phyloP scores from a whole-genome alignment of 1,140 invertebrate species.

The Drosophila subobscura region DNA sequence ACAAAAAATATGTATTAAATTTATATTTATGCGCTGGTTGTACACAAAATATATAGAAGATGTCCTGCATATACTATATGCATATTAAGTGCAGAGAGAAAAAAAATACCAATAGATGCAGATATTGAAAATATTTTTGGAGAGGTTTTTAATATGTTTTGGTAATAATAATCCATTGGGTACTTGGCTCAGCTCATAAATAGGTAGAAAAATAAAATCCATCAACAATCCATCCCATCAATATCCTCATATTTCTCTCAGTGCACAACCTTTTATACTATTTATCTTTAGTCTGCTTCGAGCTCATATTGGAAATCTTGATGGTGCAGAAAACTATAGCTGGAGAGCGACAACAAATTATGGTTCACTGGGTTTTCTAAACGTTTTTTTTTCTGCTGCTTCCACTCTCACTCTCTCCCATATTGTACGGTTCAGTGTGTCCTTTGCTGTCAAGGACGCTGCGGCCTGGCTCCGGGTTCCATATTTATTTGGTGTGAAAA shows the following conservation, averaged over 20 bases:
- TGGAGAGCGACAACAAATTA: slow-evolving; percentile 62
- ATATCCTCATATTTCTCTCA: too few species aligned
- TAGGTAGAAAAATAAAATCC: too few species aligned
- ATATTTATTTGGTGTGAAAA: slow-evolving; percentile 71
- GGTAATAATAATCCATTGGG: neutral
- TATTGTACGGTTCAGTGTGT: slow-evolving; percentile 23
- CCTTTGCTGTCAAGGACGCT: slow-evolving; percentile 53
- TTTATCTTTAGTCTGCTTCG: slow-evolving; percentile 9
- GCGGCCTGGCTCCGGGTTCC: neutral
- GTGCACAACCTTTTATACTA: neutral
- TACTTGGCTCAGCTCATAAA: too few species aligned
- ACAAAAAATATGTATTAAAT: slow-evolving; percentile 56
- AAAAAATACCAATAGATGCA: too few species aligned
- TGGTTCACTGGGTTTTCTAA: slow-evolving; percentile 65
- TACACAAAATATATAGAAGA: slow-evolving; percentile 17
- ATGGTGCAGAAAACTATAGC: slow-evolving; percentile 52
- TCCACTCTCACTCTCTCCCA: neutral
- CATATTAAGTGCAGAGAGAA: too few species aligned
- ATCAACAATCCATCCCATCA: too few species aligned
- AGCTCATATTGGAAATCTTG: slow-evolving; percentile 44
- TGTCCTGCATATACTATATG: slow-evolving; percentile 9
- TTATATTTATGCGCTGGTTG: slow-evolving; percentile 60
- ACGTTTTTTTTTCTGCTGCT: slow-evolving; percentile 32
- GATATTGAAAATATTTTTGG: too few species aligned
- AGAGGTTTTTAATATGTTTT: slow-evolving; percentile 5